Conservation (phyloP, 2,888 invertebrate genomes). For the Allolobophora icterica region DNA sequence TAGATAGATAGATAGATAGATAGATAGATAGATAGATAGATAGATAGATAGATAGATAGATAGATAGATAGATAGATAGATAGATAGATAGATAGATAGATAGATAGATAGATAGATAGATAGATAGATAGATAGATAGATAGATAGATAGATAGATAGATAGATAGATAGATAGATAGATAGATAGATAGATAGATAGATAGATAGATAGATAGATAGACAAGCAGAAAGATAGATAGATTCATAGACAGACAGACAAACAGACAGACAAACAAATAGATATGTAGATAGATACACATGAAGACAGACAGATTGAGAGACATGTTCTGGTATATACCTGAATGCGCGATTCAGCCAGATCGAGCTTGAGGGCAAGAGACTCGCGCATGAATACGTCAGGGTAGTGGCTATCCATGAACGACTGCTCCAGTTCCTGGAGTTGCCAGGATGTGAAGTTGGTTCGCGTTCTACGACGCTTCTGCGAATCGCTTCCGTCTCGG, state of each 20-base stretch:
- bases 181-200: background rate
- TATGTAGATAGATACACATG: background rate
- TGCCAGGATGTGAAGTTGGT: slow-evolving; percentile 74
- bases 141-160: background rate
- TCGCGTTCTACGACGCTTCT: slow-evolving; percentile 62
- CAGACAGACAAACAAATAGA: too few relatives aligned
- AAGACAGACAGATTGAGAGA: background rate
- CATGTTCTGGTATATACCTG: slow-evolving; percentile 73
- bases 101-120: background rate
- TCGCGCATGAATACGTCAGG: slow-evolving; percentile 99
- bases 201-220: too few relatives aligned
- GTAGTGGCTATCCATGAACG: slow-evolving; percentile 92
- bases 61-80: background rate
- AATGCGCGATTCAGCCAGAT: slow-evolving; percentile 95
- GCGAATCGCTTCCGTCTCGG: slow-evolving; percentile 13
- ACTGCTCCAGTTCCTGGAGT: slow-evolving; percentile 81
- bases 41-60: background rate
- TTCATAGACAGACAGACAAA: too few relatives aligned
- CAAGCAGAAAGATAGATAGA: too few relatives aligned
- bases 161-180: background rate
- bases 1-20: background rate
- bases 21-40: background rate
- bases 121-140: background rate
- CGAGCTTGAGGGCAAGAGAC: slow-evolving; percentile 91
- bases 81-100: background rate